phyloP scores from a whole-genome alignment of 2,888 invertebrate species.

The Baccha elongata region DNA sequence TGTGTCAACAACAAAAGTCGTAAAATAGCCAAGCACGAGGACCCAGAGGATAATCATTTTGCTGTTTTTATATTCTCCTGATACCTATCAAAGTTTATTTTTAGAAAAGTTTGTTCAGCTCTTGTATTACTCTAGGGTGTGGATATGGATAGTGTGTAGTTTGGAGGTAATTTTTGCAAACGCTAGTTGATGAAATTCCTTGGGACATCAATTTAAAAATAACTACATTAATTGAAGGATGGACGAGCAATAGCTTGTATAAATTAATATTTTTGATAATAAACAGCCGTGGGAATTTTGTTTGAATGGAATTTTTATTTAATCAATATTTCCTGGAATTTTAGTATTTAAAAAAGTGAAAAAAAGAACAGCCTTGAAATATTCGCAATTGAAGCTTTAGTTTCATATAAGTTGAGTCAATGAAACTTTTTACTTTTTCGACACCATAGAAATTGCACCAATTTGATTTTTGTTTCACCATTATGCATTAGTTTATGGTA shows the following conservation, averaged over 20 bases:
- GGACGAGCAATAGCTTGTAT: constrained; percentile 2
- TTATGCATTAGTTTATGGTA: too few relatives aligned
- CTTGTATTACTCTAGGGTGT: constrained; percentile 19
- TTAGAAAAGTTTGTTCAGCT: constrained; percentile 41
- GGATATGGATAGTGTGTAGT: constrained; percentile 9
- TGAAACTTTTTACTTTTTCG: too few relatives aligned
- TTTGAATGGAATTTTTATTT: neutral
- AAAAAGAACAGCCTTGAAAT: too few relatives aligned
- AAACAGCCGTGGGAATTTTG: neutral
- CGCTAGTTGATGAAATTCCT: constrained; percentile 42
- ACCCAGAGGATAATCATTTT: constrained; percentile 52
- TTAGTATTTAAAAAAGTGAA: too few relatives aligned
- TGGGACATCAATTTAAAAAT: constrained; percentile 29
- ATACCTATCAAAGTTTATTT: constrained; percentile 54
- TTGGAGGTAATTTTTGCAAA: constrained; percentile 52
- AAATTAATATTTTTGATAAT: neutral
- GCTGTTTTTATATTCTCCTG: constrained; percentile 18
- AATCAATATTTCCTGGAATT: too few relatives aligned
- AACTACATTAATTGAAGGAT: constrained; percentile 36
- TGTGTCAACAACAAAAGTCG: constrained; percentile 49
- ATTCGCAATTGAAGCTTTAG: too few relatives aligned
- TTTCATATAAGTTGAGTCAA: too few relatives aligned
- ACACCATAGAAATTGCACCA: too few relatives aligned
- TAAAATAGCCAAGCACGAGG: constrained; percentile 42
- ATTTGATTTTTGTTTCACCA: too few relatives aligned